Conservation (phyloP, 2,113 vertebrate genomes). For the Donacobius atricapilla region DNA sequence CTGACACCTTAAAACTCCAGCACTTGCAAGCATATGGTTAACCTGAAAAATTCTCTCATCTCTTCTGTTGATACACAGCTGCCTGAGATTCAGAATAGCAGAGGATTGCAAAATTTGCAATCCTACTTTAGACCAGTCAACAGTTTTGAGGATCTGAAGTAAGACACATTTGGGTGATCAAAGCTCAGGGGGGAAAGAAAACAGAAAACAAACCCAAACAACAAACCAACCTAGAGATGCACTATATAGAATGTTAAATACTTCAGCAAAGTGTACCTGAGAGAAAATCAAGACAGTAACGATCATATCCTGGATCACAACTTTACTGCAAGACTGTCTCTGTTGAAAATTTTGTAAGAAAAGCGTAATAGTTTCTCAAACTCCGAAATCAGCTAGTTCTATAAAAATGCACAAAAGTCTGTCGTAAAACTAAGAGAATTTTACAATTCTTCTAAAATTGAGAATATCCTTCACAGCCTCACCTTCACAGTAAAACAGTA, state of each 20-base stretch:
- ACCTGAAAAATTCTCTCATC: neutral
- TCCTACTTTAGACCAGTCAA: neutral
- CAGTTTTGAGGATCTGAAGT: neutral
- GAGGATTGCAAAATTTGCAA: neutral
- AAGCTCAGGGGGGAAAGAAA: neutral
- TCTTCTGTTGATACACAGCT: neutral
- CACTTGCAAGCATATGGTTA: neutral
- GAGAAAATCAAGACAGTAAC: neutral
- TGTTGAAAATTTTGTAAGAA: neutral
- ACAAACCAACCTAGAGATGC: neutral
- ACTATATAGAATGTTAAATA: neutral
- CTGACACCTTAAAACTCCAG: neutral
- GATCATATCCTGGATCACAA: neutral
- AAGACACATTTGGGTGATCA: neutral
- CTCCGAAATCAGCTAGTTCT: neutral
- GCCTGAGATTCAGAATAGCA: neutral
- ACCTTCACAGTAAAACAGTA: neutral
- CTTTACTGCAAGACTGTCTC: neutral
- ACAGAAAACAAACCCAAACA: rapidly evolving
- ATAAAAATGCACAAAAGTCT: neutral
- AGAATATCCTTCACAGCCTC: neutral
- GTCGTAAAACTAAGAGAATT: neutral
- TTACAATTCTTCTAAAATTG: neutral
- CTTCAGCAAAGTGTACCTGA: neutral
- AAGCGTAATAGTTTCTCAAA: neutral